Base-by-base conservation (phyloP, 1,140 invertebrate species). In the Scaptomyza montana region DNA sequence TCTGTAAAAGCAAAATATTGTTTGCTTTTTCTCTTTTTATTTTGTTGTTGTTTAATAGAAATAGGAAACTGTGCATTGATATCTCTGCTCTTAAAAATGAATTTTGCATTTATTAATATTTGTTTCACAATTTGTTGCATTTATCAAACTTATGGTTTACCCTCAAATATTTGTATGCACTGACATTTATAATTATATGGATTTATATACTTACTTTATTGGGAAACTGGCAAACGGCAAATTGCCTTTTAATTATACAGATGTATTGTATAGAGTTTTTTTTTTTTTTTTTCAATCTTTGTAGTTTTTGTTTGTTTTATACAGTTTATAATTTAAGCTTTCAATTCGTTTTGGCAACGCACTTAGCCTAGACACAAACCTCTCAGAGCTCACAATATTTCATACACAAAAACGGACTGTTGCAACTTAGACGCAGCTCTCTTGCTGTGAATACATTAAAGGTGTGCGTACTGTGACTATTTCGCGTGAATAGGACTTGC, bases 391-490 rank as follows among this genome's bases (percentile, higher is more conserved):
- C 67, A 62, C 75, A 62, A 10, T 36, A 78, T 66, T 78, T 72
- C 39, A 81, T 46, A 59, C 33, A 36, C 33, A 55, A 49, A 72
- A 36, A 4, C 21, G 21, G 21, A 25, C 21, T 25, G 21, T 33
- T 53, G 49, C 12, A 16, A 61, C 73, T 94, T 96, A 97, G 92
- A 97, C 96, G 91, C 96, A 97, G 89, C 96, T 97, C 90, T 97
- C 96, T 90, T 97, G 96, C 86, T 96, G 95, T 51, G 95, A 96
- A 60, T 94, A 95, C 92, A 97, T 95, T 2, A 97, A 92, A 1
- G 96, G 96, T 30, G 96, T 97, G 77, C 96, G 93, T 13, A 96
- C 96, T 3, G 96, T 97, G 12, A 97, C 96, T 8, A 97, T 95
- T 92, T 97, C 96, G 70, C 96, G 93, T 74, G 93, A 90, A 67